Evolutionary conservation across 2,797 vertebrate species (phyloP).

Genomic region (Mormyrops attenuatus): DNA sequence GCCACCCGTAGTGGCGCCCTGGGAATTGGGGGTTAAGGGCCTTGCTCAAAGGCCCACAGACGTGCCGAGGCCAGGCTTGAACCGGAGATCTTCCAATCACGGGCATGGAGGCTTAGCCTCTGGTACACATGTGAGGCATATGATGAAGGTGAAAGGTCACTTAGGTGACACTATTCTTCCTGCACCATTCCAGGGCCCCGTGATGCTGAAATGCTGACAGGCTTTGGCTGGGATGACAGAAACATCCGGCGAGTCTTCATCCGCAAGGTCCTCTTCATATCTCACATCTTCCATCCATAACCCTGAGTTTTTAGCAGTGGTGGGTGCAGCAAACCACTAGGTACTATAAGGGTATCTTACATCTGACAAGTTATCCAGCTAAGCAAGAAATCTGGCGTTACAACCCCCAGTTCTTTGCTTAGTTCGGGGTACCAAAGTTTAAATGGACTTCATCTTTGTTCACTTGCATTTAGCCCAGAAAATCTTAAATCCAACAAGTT

Average conservation of each 20-base stretch:
- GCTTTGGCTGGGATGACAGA: slow-evolving; percentile 81
- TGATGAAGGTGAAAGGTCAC: neutral
- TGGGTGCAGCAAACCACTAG: neutral
- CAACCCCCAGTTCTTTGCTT: neutral
- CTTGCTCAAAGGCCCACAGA: too few species aligned
- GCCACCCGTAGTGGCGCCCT: too few species aligned
- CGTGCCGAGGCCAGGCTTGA: too few species aligned
- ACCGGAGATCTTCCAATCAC: neutral
- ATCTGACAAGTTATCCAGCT: neutral
- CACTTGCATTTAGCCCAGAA: too few species aligned
- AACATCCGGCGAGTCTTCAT: slow-evolving; percentile 79
- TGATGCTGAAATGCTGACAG: slow-evolving; percentile 70
- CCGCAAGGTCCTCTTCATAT: slow-evolving; percentile 71
- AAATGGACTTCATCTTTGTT: neutral
- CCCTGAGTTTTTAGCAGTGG: neutral
- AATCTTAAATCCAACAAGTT: too few species aligned
- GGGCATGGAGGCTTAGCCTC: neutral
- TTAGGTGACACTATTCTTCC: neutral
- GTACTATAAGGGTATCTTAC: neutral
- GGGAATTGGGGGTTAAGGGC: too few species aligned
- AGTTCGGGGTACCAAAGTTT: neutral
- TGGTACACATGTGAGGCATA: neutral
- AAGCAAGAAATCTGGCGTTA: neutral
- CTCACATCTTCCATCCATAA: neutral
- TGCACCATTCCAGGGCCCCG: slow-evolving; percentile 48